Base-by-base conservation (phyloP, 1,140 invertebrate genomes). In the Rhagoletis zephyria region DNA sequence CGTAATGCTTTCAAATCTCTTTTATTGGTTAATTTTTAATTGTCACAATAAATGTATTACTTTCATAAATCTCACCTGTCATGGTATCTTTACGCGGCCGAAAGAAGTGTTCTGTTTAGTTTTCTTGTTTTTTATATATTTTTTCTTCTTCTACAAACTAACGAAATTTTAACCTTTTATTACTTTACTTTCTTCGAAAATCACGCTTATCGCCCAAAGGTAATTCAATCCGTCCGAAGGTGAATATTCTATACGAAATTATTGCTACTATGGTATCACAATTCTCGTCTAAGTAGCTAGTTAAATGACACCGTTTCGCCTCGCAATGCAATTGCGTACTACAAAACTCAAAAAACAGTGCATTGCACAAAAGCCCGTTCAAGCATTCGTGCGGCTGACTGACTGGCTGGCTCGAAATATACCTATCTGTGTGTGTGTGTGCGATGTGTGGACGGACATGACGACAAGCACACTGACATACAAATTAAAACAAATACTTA, bases 291-390 rank as follows among this genome's bases (percentile, higher is more conserved):
- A 12, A 56, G 74, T 81, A 30, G 30, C 30, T 30, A 30, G 30
- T 30, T 30, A 81, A 81, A 81, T 81, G 74, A 81, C 74, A 81
- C 74, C 48, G 74, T 81, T 81, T 81, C 74, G 74, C 74, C 10
- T 81, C 48, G 74, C 74, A 81, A 81, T 81, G 74, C 74, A 81
- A 81, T 81, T 81, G 74, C 74, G 74, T 81, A 81, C 74, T 81
- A 81, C 48, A 59, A 81, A 56, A 48, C 48, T 45, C 48, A 51
- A 81, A 81, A 81, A 81, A 81, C 48, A 59, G 48, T 81, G 74
- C 74, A n/a, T 30, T 81, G 48, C 74, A 81, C 74, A 81, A 81
- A 81, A 9, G 74, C 74, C 74, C 42, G 48, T 30, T 81, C 48
- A 81, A 56, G n/a, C 70, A 45, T 51, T 51, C 42, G 48, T 70